A percentile compares a stretch with the other conserved stretches of the same genome.
These are phyloP conservation scores for Rhinophrynus dorsalis DNA, from an alignment of 2,797 vertebrate genomes.

Conservation along the genomic window DNA sequence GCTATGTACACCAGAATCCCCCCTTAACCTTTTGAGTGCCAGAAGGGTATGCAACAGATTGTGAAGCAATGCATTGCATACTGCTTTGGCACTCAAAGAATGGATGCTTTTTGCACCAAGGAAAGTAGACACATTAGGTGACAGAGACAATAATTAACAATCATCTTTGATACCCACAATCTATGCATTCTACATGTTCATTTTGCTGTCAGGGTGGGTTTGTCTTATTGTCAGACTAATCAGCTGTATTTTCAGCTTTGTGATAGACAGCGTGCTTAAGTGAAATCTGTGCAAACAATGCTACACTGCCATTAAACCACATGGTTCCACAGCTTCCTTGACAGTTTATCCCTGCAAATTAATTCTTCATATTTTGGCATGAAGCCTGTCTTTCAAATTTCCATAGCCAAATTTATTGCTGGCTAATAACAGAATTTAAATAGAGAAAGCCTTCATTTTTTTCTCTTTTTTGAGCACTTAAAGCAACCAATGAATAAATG, in stretches of 20 bases:
- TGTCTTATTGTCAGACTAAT: slow-evolving; percentile 8
- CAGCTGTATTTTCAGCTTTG: background rate
- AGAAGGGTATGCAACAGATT: no score
- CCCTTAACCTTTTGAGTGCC: no score
- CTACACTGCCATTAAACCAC: slow-evolving; percentile 21
- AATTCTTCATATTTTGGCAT: slow-evolving; percentile 25
- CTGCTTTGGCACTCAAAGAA: no score
- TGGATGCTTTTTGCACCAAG: no score
- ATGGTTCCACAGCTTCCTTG: slow-evolving; percentile 38
- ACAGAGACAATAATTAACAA: slow-evolving; percentile 39
- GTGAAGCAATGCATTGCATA: no score
- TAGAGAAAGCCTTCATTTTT: no score
- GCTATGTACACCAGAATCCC: no score
- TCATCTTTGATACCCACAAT: slow-evolving; percentile 14
- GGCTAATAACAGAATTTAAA: slow-evolving; percentile 2
- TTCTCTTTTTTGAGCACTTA: background rate
- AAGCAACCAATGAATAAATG: background rate
- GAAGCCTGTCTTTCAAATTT: background rate
- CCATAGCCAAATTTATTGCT: slow-evolving; percentile 13
- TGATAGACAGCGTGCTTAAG: background rate
- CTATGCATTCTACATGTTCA: background rate
- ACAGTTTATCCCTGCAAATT: slow-evolving; percentile 18
- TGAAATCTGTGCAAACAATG: slow-evolving; percentile 25
- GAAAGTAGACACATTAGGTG: slow-evolving; percentile 2
- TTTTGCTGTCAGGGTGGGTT: slow-evolving; percentile 10